Evolutionary conservation across 2,797 vertebrate genomes (phyloP), one percentile per base, ranked within the genome.

Genomic region (Philypnodon macrostomus): DNA sequence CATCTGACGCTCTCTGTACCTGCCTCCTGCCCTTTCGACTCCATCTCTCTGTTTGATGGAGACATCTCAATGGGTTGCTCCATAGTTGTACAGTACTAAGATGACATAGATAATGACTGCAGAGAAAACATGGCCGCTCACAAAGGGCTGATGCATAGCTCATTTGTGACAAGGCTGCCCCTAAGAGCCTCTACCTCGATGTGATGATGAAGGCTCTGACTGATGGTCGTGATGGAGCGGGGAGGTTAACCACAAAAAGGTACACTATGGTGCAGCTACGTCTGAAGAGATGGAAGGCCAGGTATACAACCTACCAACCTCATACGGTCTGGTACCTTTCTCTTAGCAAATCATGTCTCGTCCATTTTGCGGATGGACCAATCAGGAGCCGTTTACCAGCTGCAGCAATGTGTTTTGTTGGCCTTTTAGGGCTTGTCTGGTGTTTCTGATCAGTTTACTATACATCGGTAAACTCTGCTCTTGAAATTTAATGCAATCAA

Each of bases 161-260:
- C 63, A 72, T 68, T 50, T 70, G 66, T 63, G 74, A 68, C 70
- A 59, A 80, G 70, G 65, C 50, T 61, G 45, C 60, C 52, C 48
- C 47, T 17, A 57, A 70, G 62, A 55, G 48, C 56, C 51, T 65
- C 54, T 4, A 59, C 71, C 61, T 67, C 36, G 39, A 50, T 65
- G 53, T 63, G 70, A 77, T 69, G 81, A 86, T 81, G 73, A 73
- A 81, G 54, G 76, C 19, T 18, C 53, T 63, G 71, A 71, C 64
- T 55, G 70, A 79, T 81, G 80, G 67, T 67, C 47, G 58, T 61
- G 70, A 82, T 77, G 78, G 81, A 75, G 48, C 14, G 55, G 31
- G 42, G 47, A 77, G 65, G 68, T 78, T 69, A 69, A 56, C 27
- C 39, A 55, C 48, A 29, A 5, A 61, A 21, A 49, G 0, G 17